Evolutionary conservation across 2,113 vertebrate genomes (phyloP).

Genomic region (Amazona vittata): DNA sequence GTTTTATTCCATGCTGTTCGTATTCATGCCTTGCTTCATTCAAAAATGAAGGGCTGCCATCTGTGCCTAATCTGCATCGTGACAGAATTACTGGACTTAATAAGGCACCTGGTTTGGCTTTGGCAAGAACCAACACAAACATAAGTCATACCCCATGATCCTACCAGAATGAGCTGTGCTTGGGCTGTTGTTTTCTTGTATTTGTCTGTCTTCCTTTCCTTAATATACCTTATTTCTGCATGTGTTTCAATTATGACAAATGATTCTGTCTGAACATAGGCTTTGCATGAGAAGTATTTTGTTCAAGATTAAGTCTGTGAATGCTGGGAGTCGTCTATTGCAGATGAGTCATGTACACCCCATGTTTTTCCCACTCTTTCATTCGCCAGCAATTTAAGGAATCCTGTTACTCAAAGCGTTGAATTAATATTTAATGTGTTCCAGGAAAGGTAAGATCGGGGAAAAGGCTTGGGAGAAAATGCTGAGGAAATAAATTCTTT

Average conservation of each 20-base stretch:
- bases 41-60: conserved; percentile 26
- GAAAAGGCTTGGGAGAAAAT: neutral
- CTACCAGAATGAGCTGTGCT: neutral
- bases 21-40: neutral
- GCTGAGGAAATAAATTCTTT: neutral
- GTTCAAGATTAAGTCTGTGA: neutral
- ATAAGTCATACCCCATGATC: neutral
- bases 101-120: conserved; percentile 55
- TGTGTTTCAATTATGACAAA: neutral
- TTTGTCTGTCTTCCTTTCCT: neutral
- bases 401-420: neutral
- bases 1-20: neutral
- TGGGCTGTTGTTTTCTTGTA: conserved; percentile 1
- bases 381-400: neutral
- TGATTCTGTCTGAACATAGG: neutral
- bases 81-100: conserved; percentile 32
- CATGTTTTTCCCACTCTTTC: neutral
- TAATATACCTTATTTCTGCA: conserved; percentile 5
- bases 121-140: conserved; percentile 1
- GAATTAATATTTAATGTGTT: neutral
- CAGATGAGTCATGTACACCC: neutral
- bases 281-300: neutral
- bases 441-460: neutral
- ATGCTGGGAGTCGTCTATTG: neutral
- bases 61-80: neutral